Conservation (phyloP, 2,888 invertebrate species). For the Andrena hattorfiana region DNA sequence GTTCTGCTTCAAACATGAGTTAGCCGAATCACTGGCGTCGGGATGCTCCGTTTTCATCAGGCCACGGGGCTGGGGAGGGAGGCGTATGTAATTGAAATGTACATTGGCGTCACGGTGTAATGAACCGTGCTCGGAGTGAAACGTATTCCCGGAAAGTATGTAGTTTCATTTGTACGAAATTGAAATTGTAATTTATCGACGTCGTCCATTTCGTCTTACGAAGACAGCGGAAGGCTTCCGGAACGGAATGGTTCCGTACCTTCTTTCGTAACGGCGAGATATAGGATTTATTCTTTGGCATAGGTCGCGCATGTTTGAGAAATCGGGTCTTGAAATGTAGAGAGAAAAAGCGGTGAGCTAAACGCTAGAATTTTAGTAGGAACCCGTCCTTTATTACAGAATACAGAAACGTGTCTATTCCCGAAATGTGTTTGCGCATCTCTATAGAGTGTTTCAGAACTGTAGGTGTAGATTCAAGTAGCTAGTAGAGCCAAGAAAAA, state of each 20-base stretch:
- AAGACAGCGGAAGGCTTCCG: slow-evolving; percentile 18
- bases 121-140: slow-evolving; percentile 45
- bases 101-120: slow-evolving; percentile 61
- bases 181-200: slow-evolving; percentile 62
- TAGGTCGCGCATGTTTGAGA: slow-evolving; percentile 1
- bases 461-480: no score
- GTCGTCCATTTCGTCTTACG: slow-evolving; percentile 30
- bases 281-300: slow-evolving; percentile 24
- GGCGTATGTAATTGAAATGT: slow-evolving; percentile 63
- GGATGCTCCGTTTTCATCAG: slow-evolving; percentile 59
- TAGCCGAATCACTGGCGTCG: slow-evolving; percentile 46
- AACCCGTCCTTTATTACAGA: neutral
- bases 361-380: neutral
- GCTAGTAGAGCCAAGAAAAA: no score
- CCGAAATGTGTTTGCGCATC: no score
- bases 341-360: neutral
- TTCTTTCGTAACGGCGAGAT: slow-evolving; percentile 17
- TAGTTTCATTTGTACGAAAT: slow-evolving; percentile 64
- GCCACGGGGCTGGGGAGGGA: neutral
- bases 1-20: slow-evolving; percentile 54
- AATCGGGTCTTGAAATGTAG: neutral
- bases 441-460: no score
- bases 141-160: slow-evolving; percentile 60
- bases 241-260: slow-evolving; percentile 15
- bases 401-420: no score